A percentile compares a stretch with the other conserved stretches of the same genome.
These are phyloP conservation scores for western clawed frog (Xenopus tropicalis) DNA, from an alignment of 2,113 vertebrate species.

Conservation along the genomic window DNA sequence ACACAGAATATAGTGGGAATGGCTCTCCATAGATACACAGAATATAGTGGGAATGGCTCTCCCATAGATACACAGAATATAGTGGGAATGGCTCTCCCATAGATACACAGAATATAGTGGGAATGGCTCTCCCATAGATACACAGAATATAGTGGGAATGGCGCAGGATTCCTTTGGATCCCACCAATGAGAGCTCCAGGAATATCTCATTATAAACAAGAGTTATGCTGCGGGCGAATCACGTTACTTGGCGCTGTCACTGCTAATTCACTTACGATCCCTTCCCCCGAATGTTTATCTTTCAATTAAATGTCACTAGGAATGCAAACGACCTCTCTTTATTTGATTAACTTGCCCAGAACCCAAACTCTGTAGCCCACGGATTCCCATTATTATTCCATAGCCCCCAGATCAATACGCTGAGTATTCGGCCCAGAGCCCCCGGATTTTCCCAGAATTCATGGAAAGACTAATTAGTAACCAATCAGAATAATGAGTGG, in stretches of 20 bases:
- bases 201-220: background rate
- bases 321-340: slow-evolving; percentile 29
- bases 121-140: no score
- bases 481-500: no score
- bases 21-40: no score
- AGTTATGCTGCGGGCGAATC: background rate
- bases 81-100: no score
- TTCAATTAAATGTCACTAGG: slow-evolving; percentile 37
- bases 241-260: slow-evolving; percentile 25
- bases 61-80: background rate
- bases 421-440: no score
- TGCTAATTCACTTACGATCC: slow-evolving; percentile 31
- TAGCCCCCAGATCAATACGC: slow-evolving; percentile 15
- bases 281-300: slow-evolving; percentile 24
- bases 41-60: no score
- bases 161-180: no score
- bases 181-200: no score
- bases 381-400: no score
- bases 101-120: background rate
- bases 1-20: background rate
- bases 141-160: background rate
- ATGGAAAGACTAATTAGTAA: no score
- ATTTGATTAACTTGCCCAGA: slow-evolving; percentile 16
- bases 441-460: no score
- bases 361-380: slow-evolving; percentile 12